phyloP scores from a whole-genome alignment of 2,113 vertebrate species.

The Damaliscus lunatus region DNA sequence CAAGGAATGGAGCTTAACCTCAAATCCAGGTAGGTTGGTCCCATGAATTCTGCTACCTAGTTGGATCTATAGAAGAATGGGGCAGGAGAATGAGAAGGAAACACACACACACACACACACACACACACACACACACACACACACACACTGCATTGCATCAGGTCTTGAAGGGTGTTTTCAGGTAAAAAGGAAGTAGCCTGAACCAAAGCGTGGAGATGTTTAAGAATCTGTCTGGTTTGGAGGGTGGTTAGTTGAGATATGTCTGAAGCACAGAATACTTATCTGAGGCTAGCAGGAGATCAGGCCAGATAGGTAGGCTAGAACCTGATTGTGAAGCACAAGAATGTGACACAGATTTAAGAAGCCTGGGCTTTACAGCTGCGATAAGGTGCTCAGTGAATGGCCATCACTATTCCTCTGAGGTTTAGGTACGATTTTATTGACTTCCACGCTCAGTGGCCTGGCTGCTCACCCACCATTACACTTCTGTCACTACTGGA shows the following conservation, averaged over 20 bases:
- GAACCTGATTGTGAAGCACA: neutral
- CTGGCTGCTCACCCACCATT: neutral
- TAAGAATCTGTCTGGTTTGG: neutral
- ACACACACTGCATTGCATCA: neutral
- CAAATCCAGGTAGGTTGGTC: neutral
- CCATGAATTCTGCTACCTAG: neutral
- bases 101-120: no score
- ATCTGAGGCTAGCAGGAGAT: neutral
- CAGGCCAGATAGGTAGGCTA: neutral
- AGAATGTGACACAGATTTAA: neutral
- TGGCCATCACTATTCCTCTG: neutral
- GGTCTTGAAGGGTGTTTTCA: neutral
- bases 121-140: neutral
- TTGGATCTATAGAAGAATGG: neutral
- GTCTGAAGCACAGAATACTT: neutral
- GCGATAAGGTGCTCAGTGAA: neutral
- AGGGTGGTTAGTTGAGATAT: no score
- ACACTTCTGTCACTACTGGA: neutral
- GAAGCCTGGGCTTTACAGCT: neutral
- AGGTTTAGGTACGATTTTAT: neutral
- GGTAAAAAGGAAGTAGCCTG: neutral
- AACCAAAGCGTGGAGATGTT: neutral
- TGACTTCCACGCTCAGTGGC: neutral
- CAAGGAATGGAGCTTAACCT: neutral
- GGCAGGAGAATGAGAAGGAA: neutral